Conservation (phyloP, 2,888 invertebrate genomes). For the Tetragonisca angustula region DNA sequence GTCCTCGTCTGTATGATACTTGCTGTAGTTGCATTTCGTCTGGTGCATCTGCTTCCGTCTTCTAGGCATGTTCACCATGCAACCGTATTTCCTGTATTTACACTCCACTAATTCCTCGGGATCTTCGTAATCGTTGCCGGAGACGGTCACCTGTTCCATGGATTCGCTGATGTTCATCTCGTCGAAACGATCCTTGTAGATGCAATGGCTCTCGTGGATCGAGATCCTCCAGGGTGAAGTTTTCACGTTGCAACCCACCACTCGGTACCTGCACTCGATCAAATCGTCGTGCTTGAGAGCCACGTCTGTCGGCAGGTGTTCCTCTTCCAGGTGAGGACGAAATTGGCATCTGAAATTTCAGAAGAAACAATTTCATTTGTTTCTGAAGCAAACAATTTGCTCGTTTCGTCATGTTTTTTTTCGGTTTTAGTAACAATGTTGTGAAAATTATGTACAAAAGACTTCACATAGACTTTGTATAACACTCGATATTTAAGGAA, state of each 20-base stretch:
- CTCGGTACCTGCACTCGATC: conserved; percentile 69
- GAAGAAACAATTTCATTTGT: background rate
- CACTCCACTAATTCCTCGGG: conserved; percentile 73
- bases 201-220: conserved; percentile 76
- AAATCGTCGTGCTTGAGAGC: conserved; percentile 61
- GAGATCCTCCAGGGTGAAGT: conserved; percentile 72
- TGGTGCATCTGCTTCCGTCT: conserved; percentile 73
- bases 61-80: conserved; percentile 77
- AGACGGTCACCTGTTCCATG: conserved; percentile 41
- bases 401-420: background rate
- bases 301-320: conserved; percentile 74
- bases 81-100: conserved; percentile 72
- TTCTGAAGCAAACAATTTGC: too few relatives aligned
- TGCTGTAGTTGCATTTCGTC: conserved; percentile 72
- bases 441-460: background rate
- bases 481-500: too few relatives aligned
- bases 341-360: conserved; percentile 75
- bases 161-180: conserved; percentile 39
- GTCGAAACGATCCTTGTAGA: conserved; percentile 69
- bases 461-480: too few relatives aligned
- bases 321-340: conserved; percentile 75
- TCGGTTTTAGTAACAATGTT: background rate
- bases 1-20: conserved; percentile 45
- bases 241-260: conserved; percentile 75
- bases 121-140: conserved; percentile 42